phyloP scores from a whole-genome alignment of 35 echinoderm and acorn worm species.

The Strongylocentrotus purpuratus region DNA sequence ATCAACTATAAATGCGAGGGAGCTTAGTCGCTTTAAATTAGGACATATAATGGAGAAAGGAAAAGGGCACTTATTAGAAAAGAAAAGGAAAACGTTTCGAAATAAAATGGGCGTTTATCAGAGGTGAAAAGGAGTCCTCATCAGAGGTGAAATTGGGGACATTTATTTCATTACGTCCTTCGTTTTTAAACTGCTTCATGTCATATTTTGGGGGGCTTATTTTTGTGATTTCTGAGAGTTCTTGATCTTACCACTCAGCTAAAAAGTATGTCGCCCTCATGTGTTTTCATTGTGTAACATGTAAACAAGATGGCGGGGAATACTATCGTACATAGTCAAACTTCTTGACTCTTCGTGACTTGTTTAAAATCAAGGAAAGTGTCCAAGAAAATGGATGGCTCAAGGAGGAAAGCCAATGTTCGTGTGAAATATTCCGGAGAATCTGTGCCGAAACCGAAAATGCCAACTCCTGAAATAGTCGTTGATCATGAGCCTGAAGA shows the following conservation, averaged over 20 bases:
- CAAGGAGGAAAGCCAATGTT: not conserved
- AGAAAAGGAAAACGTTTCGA: no score
- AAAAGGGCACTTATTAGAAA: no score
- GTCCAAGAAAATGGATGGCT: not conserved
- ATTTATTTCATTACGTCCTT: no score
- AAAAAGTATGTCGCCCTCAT: not conserved
- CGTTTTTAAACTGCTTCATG: no score
- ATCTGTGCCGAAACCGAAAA: not conserved
- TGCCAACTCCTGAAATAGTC: constrained; percentile 30
- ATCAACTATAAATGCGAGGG: no score
- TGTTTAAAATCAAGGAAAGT: not conserved
- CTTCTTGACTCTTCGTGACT: not conserved
- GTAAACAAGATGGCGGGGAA: constrained; percentile 76
- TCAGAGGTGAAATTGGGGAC: no score
- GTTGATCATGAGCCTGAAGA: not conserved
- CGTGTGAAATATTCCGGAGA: not conserved
- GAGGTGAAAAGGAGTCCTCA: no score
- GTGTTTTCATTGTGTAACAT: not conserved
- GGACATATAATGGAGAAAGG: no score
- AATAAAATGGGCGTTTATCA: no score
- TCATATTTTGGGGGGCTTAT: no score
- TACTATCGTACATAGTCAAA: not conserved
- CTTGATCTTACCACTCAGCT: not conserved
- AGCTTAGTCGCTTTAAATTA: no score
- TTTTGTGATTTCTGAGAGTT: no score